Evolutionary conservation across 1,140 invertebrate species (phyloP), one percentile per base, ranked within the genome.

Genomic region (Parasteatoda tepidariorum): DNA sequence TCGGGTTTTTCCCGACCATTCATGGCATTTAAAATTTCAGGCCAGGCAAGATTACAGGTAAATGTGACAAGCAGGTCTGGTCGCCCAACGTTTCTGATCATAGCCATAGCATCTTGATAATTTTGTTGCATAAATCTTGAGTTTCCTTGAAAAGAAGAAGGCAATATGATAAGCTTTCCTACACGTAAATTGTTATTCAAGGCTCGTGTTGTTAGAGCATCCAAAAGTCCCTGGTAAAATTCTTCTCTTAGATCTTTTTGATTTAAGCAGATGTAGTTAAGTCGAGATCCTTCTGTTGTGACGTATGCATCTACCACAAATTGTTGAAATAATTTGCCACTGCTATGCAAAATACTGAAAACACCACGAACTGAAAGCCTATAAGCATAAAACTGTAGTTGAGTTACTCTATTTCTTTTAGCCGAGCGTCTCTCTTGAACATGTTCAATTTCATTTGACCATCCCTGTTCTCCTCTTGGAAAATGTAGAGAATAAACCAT

Each of bases 21-120:
- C 0, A 91, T 62, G 66, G 86, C 74, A 73, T 87, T 71, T 54
- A 26, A 33, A 34, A 90, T 91, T 75, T 91, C 89, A 0, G 28
- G 54, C 91, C 91, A 92, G 70, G 86, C 89, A 85, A 86, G 89
- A 88, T 90, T 92, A 83, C 85, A 88, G 31, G 90, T 91, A 22
- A 90, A 84, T 18, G 90, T 91, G 15, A 90, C 86, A 84, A 91
- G 91, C 0, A 90, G 71, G 83, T 88, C 87, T n/a, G 90, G 89
- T 41, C 85, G 84, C 13, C 90, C 90, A 86, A 70, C 89, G 54
- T 84, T 64, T 22, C 78, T 24, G 9, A 90, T 88, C 59, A 87
- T 74, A 7, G 86, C 76, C 88, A 90, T 88, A 22, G 85, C 74
- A 84, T 89, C 88, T 62, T 89, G 86, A 54, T 41, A 83, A 3